Evolutionary conservation across 2,888 invertebrate genomes (phyloP).

Genomic region (Andrena haemorrhoa): DNA sequence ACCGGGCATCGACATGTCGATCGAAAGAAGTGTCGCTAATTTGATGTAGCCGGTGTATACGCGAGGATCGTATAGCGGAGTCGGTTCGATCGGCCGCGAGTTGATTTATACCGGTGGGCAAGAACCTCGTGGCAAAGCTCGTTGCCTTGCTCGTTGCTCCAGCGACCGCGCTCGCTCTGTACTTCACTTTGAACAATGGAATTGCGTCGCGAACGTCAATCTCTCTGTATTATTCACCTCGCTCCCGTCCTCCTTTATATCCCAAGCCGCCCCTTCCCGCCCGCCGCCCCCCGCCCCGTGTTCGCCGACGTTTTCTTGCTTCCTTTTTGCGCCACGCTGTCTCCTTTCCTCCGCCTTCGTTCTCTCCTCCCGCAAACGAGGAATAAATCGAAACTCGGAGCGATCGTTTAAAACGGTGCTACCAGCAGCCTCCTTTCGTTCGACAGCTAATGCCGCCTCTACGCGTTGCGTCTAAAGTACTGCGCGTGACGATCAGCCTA

Average conservation of each 20-base stretch:
- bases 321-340: constrained; percentile 7
- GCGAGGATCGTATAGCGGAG: constrained; percentile 54
- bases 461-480: constrained; percentile 4
- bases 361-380: constrained; percentile 1
- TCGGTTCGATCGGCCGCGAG: constrained; percentile 67
- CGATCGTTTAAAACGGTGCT: constrained; percentile 59
- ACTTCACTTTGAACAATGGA: constrained; percentile 82
- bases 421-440: constrained; percentile 22
- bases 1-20: constrained; percentile 49
- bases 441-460: constrained; percentile 15
- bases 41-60: constrained; percentile 60
- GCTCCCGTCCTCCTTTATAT: constrained; percentile 68
- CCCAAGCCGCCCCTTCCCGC: constrained; percentile 56
- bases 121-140: constrained; percentile 75
- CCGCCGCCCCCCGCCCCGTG: constrained; percentile 41
- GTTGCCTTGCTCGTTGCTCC: constrained; percentile 77
- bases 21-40: constrained; percentile 66
- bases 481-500: constrained; percentile 19
- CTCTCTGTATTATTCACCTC: constrained; percentile 83
- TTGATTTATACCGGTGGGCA: constrained; percentile 81
- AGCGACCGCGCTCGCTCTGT: constrained; percentile 63
- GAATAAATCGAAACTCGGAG: constrained; percentile 43
- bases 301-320: background rate
- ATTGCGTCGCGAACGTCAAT: constrained; percentile 83
- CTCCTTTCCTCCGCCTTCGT: background rate